Evolutionary conservation across 2,113 vertebrate genomes (phyloP), one percentile per base, ranked within the genome.

Genomic region (Tursiops truncatus): DNA sequence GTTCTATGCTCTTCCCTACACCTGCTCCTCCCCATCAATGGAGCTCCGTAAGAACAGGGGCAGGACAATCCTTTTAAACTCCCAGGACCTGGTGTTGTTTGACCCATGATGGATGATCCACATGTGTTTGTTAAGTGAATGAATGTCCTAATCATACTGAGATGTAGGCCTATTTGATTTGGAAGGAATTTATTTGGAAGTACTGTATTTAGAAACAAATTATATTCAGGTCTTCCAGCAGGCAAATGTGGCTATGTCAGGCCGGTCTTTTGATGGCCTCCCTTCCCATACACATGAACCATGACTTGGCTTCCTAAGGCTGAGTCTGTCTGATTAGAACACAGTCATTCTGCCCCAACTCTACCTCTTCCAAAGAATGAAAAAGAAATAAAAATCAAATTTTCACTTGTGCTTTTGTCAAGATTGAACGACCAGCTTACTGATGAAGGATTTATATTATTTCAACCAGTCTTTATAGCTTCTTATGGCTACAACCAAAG

Each of bases 161-260:
- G 84, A 93, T n/a, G 28, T 56, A 82, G 50, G 36, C 11, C 13
- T 26, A 44, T 58, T 63, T 93, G 65, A 86, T 20, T 76, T 65
- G 3, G 60, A 94, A 96, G 80, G 23, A 76, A 90, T 81, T 91
- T 50, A 74, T 70, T 76, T 95, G 58, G 60, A 86, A 95, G 96
- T 44, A 50, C 9, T 82, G 17, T 60, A 28, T 84, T 82, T 87
- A 80, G 58, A 85, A 90, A 90, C 73, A 84, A 70, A 81, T 38
- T 67, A 23, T 38, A 33, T 53, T 74, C 1, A 63, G 26, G 25
- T 67, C 33, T 76, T 73, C 36, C 15, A 86, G 56, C 47, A 85
- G 44, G 44, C 33, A 83, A 25, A 67, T 3, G 26, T 56, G 15
- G 15, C 31, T 76, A 21, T 33, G 5, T 26, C 73, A 60, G 8